Evolutionary conservation across 1,140 invertebrate genomes (phyloP).

Genomic region (Sitophilus oryzae): DNA sequence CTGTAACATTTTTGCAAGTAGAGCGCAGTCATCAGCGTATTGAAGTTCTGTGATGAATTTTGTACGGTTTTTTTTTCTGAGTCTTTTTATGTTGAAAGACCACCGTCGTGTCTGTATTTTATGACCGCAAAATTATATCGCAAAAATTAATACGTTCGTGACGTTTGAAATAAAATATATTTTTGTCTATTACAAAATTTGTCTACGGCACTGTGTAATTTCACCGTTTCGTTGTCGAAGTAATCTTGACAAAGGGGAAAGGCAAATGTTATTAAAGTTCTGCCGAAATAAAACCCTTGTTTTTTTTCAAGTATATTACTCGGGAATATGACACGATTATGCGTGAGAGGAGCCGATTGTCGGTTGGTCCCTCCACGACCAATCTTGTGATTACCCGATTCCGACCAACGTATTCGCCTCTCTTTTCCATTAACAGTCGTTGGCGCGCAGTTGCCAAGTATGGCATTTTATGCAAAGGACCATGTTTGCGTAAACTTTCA

Average conservation of each 20-base stretch:
- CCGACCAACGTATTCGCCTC: constrained; percentile 25
- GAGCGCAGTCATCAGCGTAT: no score
- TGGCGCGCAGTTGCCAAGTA: constrained; percentile 5
- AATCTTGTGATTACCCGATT: constrained; percentile 43
- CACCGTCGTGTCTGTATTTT: no score
- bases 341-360: no score
- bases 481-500: constrained; percentile 25
- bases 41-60: no score
- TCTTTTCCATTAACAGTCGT: constrained; percentile 19
- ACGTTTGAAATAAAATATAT: no score
- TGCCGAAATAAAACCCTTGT: constrained; percentile 31
- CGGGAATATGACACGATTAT: constrained; percentile 41
- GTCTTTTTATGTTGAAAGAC: no score
- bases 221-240: constrained; percentile 14
- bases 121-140: no score
- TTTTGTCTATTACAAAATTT: no score
- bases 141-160: no score
- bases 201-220: background rate
- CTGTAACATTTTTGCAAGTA: no score
- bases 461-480: constrained; percentile 21
- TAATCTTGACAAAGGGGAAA: constrained; percentile 26
- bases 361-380: constrained; percentile 29
- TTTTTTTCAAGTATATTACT: constrained; percentile 35
- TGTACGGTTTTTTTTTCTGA: no score
- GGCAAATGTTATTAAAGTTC: constrained; percentile 35